These are phyloP conservation scores for Tetrao urogallus DNA, from an alignment of 2,113 vertebrate genomes.

Conservation along the genomic window DNA sequence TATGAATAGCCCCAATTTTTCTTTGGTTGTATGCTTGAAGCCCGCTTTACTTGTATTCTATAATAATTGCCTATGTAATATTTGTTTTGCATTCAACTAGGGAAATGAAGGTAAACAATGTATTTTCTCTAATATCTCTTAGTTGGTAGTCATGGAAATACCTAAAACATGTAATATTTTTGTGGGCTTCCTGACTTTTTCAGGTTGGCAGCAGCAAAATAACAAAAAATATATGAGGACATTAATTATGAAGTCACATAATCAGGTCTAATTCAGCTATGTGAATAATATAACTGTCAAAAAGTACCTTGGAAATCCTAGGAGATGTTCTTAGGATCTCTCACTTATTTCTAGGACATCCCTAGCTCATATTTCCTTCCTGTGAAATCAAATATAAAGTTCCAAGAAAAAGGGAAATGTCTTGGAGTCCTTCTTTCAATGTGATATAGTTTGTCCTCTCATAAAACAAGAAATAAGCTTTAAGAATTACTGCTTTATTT, in stretches of 20 bases:
- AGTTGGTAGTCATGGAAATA: background rate
- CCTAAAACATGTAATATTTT: background rate
- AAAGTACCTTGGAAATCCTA: slow-evolving; percentile 49
- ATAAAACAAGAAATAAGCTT: background rate
- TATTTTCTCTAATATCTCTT: background rate
- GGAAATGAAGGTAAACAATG: slow-evolving; percentile 34
- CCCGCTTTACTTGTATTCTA: slow-evolving; percentile 34
- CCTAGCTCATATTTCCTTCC: background rate
- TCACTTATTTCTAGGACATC: slow-evolving; percentile 50
- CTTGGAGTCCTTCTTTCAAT: background rate
- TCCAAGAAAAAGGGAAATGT: background rate
- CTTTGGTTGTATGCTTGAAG: slow-evolving; percentile 38
- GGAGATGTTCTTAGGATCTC: slow-evolving; percentile 34
- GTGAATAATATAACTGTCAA: slow-evolving; percentile 13
- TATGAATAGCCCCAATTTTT: background rate
- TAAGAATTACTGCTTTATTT: background rate
- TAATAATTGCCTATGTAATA: slow-evolving; percentile 4
- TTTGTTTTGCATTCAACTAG: background rate
- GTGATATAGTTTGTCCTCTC: background rate
- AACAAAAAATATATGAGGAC: background rate
- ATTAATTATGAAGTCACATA: slow-evolving; percentile 16
- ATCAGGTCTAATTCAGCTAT: background rate
- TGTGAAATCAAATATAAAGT: slow-evolving; percentile 12
- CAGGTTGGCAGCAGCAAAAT: background rate
- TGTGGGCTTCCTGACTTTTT: background rate